Conservation (phyloP, 2,888 invertebrate species). For the Diarsia rubi region DNA sequence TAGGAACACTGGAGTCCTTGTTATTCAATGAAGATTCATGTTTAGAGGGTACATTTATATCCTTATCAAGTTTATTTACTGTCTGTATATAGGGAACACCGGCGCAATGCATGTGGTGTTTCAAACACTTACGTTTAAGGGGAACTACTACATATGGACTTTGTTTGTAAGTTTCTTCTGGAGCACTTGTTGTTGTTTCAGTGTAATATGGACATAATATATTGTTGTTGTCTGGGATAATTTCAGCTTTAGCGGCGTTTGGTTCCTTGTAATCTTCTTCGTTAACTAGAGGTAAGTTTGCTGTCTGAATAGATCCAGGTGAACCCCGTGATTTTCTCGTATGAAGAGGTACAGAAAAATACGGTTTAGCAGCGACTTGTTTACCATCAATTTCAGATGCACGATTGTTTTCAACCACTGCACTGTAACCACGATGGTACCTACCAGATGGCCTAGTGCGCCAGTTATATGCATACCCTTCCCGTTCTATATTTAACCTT, state of each 20-base stretch:
- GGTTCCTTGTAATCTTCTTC: constrained; percentile 40
- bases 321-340: constrained; percentile 1
- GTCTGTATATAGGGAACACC: not conserved
- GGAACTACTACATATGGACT: constrained; percentile 27
- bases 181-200: not conserved
- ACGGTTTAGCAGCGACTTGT: constrained; percentile 20
- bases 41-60: constrained; percentile 9
- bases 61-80: constrained; percentile 19
- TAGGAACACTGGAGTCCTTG: not conserved
- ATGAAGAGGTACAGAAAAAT: constrained; percentile 8
- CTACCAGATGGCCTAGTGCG: constrained; percentile 34
- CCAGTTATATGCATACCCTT: constrained; percentile 43
- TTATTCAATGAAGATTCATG: constrained; percentile 1
- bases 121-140: not conserved
- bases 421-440: constrained; percentile 52
- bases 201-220: constrained; percentile 25
- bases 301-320: constrained; percentile 18
- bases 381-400: constrained; percentile 9
- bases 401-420: constrained; percentile 61
- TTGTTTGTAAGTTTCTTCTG: constrained; percentile 8
- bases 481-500: constrained; percentile 68
- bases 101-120: not conserved
- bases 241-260: not conserved
- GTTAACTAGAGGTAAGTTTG: constrained; percentile 38
- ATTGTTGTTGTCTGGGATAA: not conserved